phyloP scores from a whole-genome alignment of 2,888 invertebrate species.

The Gari tellinella region DNA sequence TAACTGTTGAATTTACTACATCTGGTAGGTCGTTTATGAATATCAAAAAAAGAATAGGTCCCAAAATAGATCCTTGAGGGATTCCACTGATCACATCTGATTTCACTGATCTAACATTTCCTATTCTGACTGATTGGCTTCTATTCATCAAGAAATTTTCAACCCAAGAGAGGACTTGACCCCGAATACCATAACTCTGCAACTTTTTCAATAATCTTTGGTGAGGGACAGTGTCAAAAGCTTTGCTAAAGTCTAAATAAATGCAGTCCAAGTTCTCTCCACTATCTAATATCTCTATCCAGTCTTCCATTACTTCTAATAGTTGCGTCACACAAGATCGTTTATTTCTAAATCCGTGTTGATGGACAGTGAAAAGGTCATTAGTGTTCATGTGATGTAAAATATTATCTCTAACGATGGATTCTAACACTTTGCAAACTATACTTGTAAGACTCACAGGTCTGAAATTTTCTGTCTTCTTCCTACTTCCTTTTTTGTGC shows the following conservation, averaged over 20 bases:
- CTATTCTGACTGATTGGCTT: neutral
- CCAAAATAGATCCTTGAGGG: slow-evolving; percentile 19
- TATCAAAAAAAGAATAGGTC: slow-evolving; percentile 2
- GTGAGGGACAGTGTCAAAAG: slow-evolving; percentile 17
- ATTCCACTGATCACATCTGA: neutral
- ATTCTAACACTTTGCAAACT: neutral
- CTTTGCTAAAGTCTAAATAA: slow-evolving; percentile 18
- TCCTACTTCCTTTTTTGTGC: neutral
- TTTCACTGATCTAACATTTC: neutral
- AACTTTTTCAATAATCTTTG: slow-evolving; percentile 6
- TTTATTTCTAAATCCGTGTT: slow-evolving; percentile 8
- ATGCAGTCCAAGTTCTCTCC: neutral
- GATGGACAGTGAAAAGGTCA: slow-evolving; percentile 3
- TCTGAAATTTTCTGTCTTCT: neutral
- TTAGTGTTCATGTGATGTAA: slow-evolving; percentile 3
- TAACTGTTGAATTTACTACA: neutral
- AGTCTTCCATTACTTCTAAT: neutral
- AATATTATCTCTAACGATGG: slow-evolving; percentile 2
- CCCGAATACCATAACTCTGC: slow-evolving; percentile 9
- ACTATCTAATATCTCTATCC: slow-evolving; percentile 2
- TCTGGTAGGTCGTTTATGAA: slow-evolving; percentile 21
- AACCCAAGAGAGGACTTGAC: neutral
- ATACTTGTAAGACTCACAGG: slow-evolving; percentile 8
- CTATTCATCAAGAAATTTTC: slow-evolving; percentile 5
- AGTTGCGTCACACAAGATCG: neutral